A percentile compares a stretch with the other conserved stretches of the same genome.
phyloP scores from a whole-genome alignment of 2,888 invertebrate species.

The Drosophila leonis region DNA sequence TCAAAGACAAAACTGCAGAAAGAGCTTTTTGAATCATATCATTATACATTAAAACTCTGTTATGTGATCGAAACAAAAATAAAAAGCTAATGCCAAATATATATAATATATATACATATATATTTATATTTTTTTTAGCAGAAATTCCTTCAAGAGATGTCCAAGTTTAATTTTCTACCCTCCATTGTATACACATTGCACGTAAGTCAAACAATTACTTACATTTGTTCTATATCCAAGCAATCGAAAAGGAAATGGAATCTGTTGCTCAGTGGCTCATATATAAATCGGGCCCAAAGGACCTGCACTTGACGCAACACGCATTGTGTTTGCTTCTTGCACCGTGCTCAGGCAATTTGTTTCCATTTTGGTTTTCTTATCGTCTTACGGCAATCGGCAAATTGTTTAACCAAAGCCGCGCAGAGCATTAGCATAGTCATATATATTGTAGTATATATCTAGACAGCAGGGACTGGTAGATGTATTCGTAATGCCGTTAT shows the following conservation, averaged over 20 bases:
- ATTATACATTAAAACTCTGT: background rate
- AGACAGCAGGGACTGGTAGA: conserved; percentile 7
- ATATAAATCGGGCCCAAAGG: conserved; percentile 69
- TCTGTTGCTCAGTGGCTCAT: conserved; percentile 54
- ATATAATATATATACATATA: background rate
- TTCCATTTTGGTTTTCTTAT: conserved; percentile 78
- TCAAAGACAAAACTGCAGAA: background rate
- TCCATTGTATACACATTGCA: background rate
- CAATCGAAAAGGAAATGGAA: conserved; percentile 21
- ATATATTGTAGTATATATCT: conserved; percentile 1
- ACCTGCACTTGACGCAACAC: conserved; percentile 68
- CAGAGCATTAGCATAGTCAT: conserved; percentile 71
- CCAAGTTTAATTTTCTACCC: background rate
- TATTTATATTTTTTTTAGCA: background rate
- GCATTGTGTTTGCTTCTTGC: conserved; percentile 66
- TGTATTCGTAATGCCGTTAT: conserved; percentile 68
- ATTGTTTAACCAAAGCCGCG: conserved; percentile 66
- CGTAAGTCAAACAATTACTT: conserved; percentile 9
- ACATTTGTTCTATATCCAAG: background rate
- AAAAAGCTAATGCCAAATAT: background rate
- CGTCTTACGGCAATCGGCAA: conserved; percentile 66
- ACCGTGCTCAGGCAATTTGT: conserved; percentile 73
- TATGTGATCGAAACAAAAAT: background rate
- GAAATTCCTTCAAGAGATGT: conserved; percentile 1
- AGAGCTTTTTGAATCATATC: background rate